These are phyloP conservation scores for Pemphredon lugubris DNA, from an alignment of 2,888 invertebrate genomes.

Conservation along the genomic window DNA sequence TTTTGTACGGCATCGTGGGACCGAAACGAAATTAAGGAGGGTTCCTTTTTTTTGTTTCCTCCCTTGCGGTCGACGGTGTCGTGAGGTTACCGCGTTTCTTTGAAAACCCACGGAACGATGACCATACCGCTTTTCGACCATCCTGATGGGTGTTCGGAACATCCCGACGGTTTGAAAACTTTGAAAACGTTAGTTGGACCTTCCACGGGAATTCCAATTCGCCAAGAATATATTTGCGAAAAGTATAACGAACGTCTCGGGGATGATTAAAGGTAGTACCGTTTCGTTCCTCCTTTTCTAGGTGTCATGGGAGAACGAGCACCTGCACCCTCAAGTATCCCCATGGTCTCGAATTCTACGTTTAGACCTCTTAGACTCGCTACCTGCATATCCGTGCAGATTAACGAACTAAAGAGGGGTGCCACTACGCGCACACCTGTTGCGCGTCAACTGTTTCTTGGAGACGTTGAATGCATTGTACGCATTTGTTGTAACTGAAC, in stretches of 20 bases:
- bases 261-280: too few species aligned
- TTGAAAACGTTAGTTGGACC: too few species aligned
- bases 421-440: not conserved
- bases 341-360: constrained; percentile 6
- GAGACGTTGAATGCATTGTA: too few species aligned
- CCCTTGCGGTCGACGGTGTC: constrained; percentile 12
- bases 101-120: constrained; percentile 26
- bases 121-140: constrained; percentile 5
- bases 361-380: constrained; percentile 14
- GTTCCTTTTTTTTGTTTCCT: constrained; percentile 38
- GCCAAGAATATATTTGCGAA: too few species aligned
- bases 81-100: constrained; percentile 1
- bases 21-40: not conserved
- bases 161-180: too few species aligned
- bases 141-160: not conserved
- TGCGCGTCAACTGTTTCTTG: too few species aligned
- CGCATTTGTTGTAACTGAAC: too few species aligned
- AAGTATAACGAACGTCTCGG: too few species aligned
- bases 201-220: too few species aligned
- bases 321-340: constrained; percentile 31
- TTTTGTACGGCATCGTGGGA: too few species aligned
- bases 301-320: constrained; percentile 1
- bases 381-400: constrained; percentile 49
- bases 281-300: not conserved
- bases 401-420: constrained; percentile 17